Base-by-base conservation (phyloP, 1,140 invertebrate genomes). In the Galleria mellonella region DNA sequence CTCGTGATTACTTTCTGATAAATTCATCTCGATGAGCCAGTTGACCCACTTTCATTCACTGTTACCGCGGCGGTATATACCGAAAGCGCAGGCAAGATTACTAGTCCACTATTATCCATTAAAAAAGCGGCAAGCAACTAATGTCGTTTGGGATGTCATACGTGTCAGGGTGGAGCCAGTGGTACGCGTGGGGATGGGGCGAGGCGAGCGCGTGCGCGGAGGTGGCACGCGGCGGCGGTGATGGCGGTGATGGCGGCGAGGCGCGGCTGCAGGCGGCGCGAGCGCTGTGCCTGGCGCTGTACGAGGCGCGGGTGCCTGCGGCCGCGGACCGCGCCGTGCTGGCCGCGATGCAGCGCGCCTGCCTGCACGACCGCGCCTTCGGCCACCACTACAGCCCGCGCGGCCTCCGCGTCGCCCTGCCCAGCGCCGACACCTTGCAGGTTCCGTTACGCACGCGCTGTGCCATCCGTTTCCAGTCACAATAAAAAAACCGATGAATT, bases 101-200 rank as follows among this genome's bases (percentile, higher is more conserved):
- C n/a, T n/a, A n/a, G n/a, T n/a, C n/a, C n/a, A n/a, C n/a, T n/a
- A n/a, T n/a, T n/a, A n/a, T n/a, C n/a, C n/a, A n/a, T n/a, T n/a
- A n/a, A n/a, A n/a, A n/a, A n/a, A n/a, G n/a, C n/a, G n/a, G n/a
- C n/a, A n/a, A n/a, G n/a, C n/a, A n/a, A 2, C 17, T 2, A 23
- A 6, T 23, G 6, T 23, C 17, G 17, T 23, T 23, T 23, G 6
- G 17, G 17, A 23, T 3, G 17, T 23, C 2, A 23, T 4, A 5
- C 10, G 8, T 23, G 13, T 12, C 43, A 78, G 77, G 77, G n/a
- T 82, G 77, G 77, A 71, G 57, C 36, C 60, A 49, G 1, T 69
- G 62, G 56, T 76, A 82, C 62, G 51, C 51, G 36, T 82, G 74
- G 72, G 72, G 69, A 35, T 82, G 77, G 77, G 74, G 74, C 48